phyloP scores from a whole-genome alignment of 2,113 vertebrate species.

The Trachemys scripta region DNA sequence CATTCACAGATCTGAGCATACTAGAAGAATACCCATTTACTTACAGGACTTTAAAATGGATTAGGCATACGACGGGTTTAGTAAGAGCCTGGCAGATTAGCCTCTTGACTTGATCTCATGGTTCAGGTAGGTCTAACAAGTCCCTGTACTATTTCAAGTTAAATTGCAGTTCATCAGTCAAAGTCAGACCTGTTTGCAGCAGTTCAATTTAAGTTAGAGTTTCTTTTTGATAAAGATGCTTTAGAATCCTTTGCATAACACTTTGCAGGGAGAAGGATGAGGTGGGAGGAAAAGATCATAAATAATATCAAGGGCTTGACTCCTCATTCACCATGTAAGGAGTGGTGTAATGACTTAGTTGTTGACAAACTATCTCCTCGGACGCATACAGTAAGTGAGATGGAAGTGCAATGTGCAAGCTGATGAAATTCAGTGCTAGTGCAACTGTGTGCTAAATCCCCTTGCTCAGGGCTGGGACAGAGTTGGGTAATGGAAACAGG shows the following conservation, averaged over 20 bases:
- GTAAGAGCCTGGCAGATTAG: not conserved
- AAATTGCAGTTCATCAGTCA: not conserved
- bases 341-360: not conserved
- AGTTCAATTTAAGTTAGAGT: not conserved
- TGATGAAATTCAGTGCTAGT: fast-evolving
- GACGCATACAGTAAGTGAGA: not conserved
- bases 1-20: fast-evolving
- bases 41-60: not conserved
- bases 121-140: not conserved
- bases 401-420: not conserved
- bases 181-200: not conserved
- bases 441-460: not conserved
- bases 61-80: not conserved
- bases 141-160: not conserved
- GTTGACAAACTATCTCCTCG: not conserved
- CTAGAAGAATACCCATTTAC: not conserved
- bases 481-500: not conserved
- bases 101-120: not conserved
- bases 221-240: conserved; percentile 2
- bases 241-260: not conserved
- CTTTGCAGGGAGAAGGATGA: not conserved
- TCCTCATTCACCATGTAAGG: not conserved
- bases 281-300: not conserved
- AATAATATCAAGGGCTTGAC: not conserved
- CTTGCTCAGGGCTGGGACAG: not conserved